These are phyloP conservation scores for Laupala kohalensis DNA, from an alignment of 1,140 invertebrate genomes.

Conservation along the genomic window DNA sequence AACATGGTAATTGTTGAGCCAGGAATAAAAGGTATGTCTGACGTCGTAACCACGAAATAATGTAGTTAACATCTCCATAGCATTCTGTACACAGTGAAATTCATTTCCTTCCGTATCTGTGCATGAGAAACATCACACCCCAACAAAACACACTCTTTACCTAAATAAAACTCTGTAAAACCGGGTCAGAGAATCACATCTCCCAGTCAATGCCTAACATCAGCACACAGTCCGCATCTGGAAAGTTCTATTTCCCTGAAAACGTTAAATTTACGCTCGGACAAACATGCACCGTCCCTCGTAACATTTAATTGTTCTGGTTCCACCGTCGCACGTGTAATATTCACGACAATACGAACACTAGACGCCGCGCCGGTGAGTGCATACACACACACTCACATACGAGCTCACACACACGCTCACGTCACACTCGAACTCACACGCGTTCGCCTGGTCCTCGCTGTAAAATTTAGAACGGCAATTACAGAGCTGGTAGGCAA, in stretches of 20 bases:
- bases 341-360: background rate
- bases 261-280: background rate
- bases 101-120: too few species aligned
- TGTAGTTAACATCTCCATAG: too few species aligned
- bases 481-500: background rate
- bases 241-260: background rate
- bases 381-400: background rate
- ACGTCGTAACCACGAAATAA: too few species aligned
- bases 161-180: background rate
- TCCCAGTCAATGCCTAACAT: too few species aligned
- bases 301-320: background rate
- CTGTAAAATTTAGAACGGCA: background rate
- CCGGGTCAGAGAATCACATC: too few species aligned
- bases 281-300: background rate
- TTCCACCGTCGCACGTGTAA: background rate
- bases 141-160: background rate
- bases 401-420: background rate
- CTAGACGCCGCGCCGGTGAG: background rate
- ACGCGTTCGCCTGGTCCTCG: background rate
- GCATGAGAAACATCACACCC: too few species aligned
- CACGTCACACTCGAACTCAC: background rate
- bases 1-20: too few species aligned
- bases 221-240: too few species aligned
- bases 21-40: too few species aligned
- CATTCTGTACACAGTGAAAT: too few species aligned